Conservation (phyloP, 2,888 invertebrate species). For the Hesperia comma region DNA sequence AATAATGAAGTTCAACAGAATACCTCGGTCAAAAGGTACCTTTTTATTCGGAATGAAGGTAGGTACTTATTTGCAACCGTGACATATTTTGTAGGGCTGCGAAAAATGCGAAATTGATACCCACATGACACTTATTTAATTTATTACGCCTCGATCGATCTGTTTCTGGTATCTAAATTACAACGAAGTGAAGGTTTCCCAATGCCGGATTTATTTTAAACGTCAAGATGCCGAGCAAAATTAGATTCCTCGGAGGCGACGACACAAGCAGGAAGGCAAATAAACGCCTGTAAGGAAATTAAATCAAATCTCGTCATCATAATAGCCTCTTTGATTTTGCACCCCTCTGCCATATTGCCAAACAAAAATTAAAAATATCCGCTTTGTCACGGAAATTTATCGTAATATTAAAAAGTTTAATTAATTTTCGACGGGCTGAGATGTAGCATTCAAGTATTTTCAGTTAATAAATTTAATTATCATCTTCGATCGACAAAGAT, state of each 20-base stretch:
- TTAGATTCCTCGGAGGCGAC: constrained; percentile 49
- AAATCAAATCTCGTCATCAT: constrained; percentile 45
- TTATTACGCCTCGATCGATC: neutral
- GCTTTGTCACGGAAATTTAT: neutral
- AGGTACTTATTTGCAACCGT: too few species aligned
- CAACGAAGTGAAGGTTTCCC: constrained; percentile 1
- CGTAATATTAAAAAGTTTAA: neutral
- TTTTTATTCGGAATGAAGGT: too few species aligned
- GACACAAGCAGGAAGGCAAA: constrained; percentile 28
- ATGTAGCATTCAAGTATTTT: neutral
- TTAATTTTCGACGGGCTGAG: neutral
- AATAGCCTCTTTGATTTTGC: constrained; percentile 34
- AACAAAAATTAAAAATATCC: constrained; percentile 19
- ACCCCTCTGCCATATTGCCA: constrained; percentile 16
- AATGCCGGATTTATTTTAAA: constrained; percentile 46
- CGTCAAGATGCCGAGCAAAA: constrained; percentile 50
- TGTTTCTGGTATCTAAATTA: constrained; percentile 1
- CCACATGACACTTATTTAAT: neutral
- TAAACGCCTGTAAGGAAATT: constrained; percentile 43
- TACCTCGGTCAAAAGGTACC: too few species aligned
- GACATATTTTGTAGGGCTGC: neutral
- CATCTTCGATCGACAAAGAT: too few species aligned
- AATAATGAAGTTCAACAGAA: too few species aligned
- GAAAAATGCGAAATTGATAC: neutral
- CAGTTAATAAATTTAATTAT: too few species aligned